Base-by-base conservation (phyloP, 2,888 invertebrate genomes). In the Psylliodes chrysocephalus region DNA sequence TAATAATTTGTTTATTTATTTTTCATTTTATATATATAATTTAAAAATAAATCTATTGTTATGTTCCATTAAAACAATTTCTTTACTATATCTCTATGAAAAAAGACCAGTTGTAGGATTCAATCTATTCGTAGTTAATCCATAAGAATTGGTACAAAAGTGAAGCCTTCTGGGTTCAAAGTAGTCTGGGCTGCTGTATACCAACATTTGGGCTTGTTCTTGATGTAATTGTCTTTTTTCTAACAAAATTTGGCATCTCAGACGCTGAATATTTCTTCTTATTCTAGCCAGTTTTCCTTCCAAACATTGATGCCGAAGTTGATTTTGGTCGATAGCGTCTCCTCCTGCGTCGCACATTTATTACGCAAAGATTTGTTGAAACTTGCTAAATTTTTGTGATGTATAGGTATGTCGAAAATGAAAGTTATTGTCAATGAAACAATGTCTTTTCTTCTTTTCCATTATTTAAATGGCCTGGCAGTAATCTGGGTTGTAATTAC, bases 181-280 rank as follows among this genome's bases (percentile, higher is more conserved):
- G n/a, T 49, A 49, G 12, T 49, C 28, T 4, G 49, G 49, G 6
- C 49, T 49, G 6, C 12, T 28, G 15, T 49, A 49, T 15, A 28
- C 28, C 7, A 49, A 30, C 49, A 49, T 49, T 30, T 49, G 49
- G 10, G 49, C 25, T 30, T 49, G 49, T 30, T 49, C 49, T 30
- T 49, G 25, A 15, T 28, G 25, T 12, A 49, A 22, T 17, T 49
- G 28, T 25, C 28, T 6, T 30, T 49, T 49, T 12, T 49, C 49
- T 12, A 14, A 1, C 10, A 22, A 28, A 7, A 49, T 6, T 14
- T 17, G 15, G n/a, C n/a, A n/a, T n/a, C n/a, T n/a, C n/a, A n/a
- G n/a, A n/a, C n/a, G n/a, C n/a, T n/a, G n/a, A n/a, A n/a, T n/a
- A n/a, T n/a, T n/a, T n/a, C n/a, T n/a, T n/a, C n/a, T n/a, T 14